A percentile compares a stretch with the other conserved stretches of the same genome.
phyloP scores from a whole-genome alignment of 1,140 invertebrate genomes.

The Macrobrachium nipponense region DNA sequence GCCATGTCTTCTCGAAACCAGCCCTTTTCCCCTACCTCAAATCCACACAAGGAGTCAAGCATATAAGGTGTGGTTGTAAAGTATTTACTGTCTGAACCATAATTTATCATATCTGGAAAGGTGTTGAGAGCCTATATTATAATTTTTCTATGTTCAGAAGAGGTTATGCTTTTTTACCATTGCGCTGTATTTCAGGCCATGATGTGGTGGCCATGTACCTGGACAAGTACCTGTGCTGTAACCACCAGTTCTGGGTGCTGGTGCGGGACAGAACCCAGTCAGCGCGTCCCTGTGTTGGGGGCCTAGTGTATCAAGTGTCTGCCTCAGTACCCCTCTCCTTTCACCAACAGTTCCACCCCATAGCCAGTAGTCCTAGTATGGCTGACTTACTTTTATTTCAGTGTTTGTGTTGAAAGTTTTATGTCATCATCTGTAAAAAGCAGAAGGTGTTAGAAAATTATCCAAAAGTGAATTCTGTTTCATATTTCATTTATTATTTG shows the following conservation, averaged over 20 bases:
- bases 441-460: slow-evolving; percentile 33
- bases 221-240: slow-evolving; percentile 61
- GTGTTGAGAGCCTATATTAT: not conserved
- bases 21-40: slow-evolving; percentile 56
- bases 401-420: too few relatives aligned
- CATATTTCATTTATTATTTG: not conserved
- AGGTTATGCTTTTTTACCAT: not conserved
- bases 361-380: slow-evolving; percentile 16
- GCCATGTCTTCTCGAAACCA: slow-evolving; percentile 35
- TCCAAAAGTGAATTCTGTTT: slow-evolving; percentile 23
- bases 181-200: slow-evolving; percentile 31
- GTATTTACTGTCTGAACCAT: too few relatives aligned
- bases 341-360: slow-evolving; percentile 43
- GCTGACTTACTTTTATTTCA: too few relatives aligned
- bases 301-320: slow-evolving; percentile 41
- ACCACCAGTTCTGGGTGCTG: slow-evolving; percentile 48
- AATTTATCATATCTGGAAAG: not conserved
- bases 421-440: not conserved
- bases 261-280: slow-evolving; percentile 49
- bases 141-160: not conserved
- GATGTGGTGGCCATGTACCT: slow-evolving; percentile 54
- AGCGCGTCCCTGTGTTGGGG: slow-evolving; percentile 53
- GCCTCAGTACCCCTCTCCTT: slow-evolving; percentile 54
- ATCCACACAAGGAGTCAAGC: slow-evolving; percentile 59
- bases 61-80: slow-evolving; percentile 41